Evolutionary conservation across 2,113 vertebrate species (phyloP).

Genomic region (Ptilonorhynchus violaceus): DNA sequence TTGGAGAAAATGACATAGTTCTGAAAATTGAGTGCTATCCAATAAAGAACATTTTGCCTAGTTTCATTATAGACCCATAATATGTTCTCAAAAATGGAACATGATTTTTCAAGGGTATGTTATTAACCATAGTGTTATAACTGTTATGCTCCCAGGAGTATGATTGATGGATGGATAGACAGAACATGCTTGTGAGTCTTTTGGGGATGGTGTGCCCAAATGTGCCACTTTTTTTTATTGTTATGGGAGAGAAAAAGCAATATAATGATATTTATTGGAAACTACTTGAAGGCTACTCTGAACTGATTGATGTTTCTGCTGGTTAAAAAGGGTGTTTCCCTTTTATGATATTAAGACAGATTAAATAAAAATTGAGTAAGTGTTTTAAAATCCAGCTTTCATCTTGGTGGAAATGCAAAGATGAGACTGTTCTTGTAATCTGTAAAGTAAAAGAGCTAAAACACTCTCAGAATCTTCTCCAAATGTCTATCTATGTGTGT

Average conservation of each 20-base stretch:
- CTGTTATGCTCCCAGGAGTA: background rate
- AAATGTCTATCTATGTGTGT: background rate
- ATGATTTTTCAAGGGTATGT: slow-evolving; percentile 5
- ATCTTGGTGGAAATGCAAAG: background rate
- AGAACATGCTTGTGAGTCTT: background rate
- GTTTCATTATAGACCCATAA: slow-evolving; percentile 8
- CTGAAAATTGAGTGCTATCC: background rate
- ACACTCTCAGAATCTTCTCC: background rate
- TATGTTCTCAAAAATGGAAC: slow-evolving; percentile 18
- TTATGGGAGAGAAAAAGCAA: background rate
- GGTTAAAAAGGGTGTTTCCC: background rate
- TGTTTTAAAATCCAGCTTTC: background rate
- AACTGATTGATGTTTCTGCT: background rate
- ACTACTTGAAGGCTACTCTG: background rate
- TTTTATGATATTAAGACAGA: background rate
- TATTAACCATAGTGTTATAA: slow-evolving; percentile 12
- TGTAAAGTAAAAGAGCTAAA: background rate
- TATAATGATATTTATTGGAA: background rate
- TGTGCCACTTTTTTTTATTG: background rate
- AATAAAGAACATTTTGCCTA: background rate
- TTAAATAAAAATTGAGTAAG: background rate
- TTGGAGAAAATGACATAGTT: background rate
- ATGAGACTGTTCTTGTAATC: background rate
- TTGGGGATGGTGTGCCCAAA: background rate
- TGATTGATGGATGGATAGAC: background rate